These are phyloP conservation scores for Andrena trimmerana DNA, from an alignment of 2,888 invertebrate genomes.

Conservation along the genomic window DNA sequence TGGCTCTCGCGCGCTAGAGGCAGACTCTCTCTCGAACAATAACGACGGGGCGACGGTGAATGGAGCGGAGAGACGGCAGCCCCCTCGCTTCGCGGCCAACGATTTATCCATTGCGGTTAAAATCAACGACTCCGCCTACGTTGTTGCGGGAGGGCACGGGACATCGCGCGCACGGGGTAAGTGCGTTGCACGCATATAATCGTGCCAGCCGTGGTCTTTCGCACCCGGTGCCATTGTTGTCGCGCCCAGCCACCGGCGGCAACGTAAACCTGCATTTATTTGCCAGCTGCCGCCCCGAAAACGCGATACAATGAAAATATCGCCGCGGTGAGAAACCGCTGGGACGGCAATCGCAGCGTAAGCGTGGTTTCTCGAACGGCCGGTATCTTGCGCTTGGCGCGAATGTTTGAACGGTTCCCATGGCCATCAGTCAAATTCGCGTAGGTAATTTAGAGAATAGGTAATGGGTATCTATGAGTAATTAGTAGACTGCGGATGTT, in stretches of 20 bases:
- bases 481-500: too few species aligned
- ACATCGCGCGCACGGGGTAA: conserved; percentile 31
- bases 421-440: too few species aligned
- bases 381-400: too few species aligned
- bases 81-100: conserved; percentile 6
- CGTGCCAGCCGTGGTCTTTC: conserved; percentile 52
- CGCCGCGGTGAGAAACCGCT: conserved; percentile 27
- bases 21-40: conserved; percentile 42
- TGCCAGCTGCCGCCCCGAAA: conserved; percentile 54
- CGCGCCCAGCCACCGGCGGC: conserved; percentile 15
- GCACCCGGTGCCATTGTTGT: conserved; percentile 50
- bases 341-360: neutral
- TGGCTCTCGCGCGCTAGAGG: conserved; percentile 25
- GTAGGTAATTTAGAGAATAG: too few species aligned
- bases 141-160: conserved; percentile 51
- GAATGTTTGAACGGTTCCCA: neutral
- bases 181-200: conserved; percentile 38
- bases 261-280: conserved; percentile 62
- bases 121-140: conserved; percentile 58
- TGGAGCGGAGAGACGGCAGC: conserved; percentile 21
- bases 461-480: too few species aligned
- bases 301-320: conserved; percentile 42
- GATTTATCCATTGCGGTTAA: conserved; percentile 67
- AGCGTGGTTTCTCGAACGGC: neutral
- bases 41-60: conserved; percentile 45